A percentile compares a stretch with the other conserved stretches of the same genome.
These are phyloP conservation scores for Chrysodeixis includens DNA, from an alignment of 2,888 invertebrate species.

Conservation along the genomic window DNA sequence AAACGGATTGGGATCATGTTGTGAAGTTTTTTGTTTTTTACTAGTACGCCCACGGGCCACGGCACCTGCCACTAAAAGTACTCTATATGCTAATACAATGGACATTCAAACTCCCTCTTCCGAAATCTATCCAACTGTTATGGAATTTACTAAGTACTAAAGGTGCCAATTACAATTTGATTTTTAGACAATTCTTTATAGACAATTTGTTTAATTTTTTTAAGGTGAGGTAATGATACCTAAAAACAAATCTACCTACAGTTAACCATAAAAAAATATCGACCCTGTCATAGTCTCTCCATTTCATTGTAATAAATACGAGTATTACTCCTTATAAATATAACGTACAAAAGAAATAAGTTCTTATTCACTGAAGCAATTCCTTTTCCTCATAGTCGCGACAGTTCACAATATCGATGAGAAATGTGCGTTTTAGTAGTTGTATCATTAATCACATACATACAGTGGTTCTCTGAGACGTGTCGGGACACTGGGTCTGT, in stretches of 20 bases:
- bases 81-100: slow-evolving; percentile 4
- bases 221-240: too few relatives aligned
- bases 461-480: not conserved
- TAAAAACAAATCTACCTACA: too few relatives aligned
- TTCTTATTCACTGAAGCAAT: not conserved
- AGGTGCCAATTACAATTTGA: not conserved
- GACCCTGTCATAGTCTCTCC: too few relatives aligned
- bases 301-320: not conserved
- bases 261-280: too few relatives aligned
- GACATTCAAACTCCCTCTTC: slow-evolving; percentile 4
- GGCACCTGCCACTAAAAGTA: slow-evolving; percentile 4
- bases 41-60: slow-evolving; percentile 1
- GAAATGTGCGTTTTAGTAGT: slow-evolving; percentile 8
- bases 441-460: slow-evolving; percentile 3
- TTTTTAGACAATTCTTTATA: not conserved
- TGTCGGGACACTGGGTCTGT: not conserved
- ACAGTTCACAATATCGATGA: slow-evolving; percentile 8
- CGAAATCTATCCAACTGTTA: slow-evolving; percentile 1
- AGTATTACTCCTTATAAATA: not conserved
- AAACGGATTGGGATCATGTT: slow-evolving; percentile 4
- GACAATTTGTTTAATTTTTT: too few relatives aligned
- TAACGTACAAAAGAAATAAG: not conserved
- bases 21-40: not conserved
- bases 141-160: not conserved
- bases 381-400: slow-evolving; percentile 2